Evolutionary conservation across 2,888 invertebrate genomes (phyloP).

Genomic region (Eupithecia inturbata): DNA sequence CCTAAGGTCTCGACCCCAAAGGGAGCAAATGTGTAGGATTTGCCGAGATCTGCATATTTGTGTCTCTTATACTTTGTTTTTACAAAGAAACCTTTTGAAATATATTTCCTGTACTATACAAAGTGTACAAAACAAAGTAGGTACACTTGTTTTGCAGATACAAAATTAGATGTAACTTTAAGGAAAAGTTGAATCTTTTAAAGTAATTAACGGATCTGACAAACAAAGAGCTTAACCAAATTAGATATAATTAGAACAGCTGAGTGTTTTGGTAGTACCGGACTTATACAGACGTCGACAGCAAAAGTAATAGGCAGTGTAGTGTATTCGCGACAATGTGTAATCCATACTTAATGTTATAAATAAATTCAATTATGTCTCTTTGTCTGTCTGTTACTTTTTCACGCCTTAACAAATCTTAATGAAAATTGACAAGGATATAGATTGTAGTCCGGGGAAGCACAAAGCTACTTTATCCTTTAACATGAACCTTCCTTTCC

Average conservation of each 20-base stretch:
- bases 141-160: constrained; percentile 8
- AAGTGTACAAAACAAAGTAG: background rate
- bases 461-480: too few relatives aligned
- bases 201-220: constrained; percentile 21
- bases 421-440: too few relatives aligned
- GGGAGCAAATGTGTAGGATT: too few relatives aligned
- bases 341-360: too few relatives aligned
- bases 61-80: background rate
- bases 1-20: too few relatives aligned
- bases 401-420: too few relatives aligned
- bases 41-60: too few relatives aligned
- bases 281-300: background rate
- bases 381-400: too few relatives aligned
- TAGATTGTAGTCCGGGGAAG: too few relatives aligned
- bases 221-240: constrained; percentile 12
- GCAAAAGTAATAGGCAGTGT: background rate
- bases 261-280: background rate
- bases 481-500: too few relatives aligned
- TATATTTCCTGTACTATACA: background rate
- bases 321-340: too few relatives aligned
- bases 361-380: too few relatives aligned
- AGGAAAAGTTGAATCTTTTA: constrained; percentile 22
- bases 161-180: constrained; percentile 15
- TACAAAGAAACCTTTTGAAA: constrained; percentile 8
- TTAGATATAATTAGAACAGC: constrained; percentile 8